Evolutionary conservation across 2,797 vertebrate genomes (phyloP).

Genomic region (Darevskia nairensis): DNA sequence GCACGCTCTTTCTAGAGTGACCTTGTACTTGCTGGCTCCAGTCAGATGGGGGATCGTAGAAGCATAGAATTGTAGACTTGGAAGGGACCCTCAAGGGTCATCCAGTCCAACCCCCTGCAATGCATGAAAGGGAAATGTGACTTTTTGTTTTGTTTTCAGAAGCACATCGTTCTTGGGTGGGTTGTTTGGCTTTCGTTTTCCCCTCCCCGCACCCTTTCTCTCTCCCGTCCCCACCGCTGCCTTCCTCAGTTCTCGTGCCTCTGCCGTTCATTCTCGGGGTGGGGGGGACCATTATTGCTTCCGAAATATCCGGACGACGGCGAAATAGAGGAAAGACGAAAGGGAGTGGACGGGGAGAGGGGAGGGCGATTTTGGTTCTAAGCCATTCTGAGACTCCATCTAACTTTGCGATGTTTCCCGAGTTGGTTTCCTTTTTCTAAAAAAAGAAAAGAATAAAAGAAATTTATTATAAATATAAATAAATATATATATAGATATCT

Average conservation of each 20-base stretch:
- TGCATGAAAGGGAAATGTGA: too few species aligned
- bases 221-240: neutral
- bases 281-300: slow-evolving; percentile 31
- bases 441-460: neutral
- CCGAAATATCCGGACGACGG: neutral
- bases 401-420: slow-evolving; percentile 3
- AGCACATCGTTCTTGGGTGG: neutral
- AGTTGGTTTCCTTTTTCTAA: slow-evolving; percentile 45
- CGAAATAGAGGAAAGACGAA: neutral
- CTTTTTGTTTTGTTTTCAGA: neutral
- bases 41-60: neutral
- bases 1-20: neutral
- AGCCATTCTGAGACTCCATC: slow-evolving; percentile 47
- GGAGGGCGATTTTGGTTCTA: slow-evolving; percentile 10
- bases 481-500: slow-evolving; percentile 30
- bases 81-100: neutral
- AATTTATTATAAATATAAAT: slow-evolving; percentile 46
- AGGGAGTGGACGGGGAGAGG: neutral
- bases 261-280: neutral
- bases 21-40: neutral
- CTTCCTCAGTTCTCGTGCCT: slow-evolving; percentile 22
- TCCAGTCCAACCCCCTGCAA: too few species aligned
- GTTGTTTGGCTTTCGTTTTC: neutral
- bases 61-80: too few species aligned
- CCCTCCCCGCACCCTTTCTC: neutral